These are phyloP conservation scores for Lingula anatina DNA, from an alignment of 2,888 invertebrate genomes.

Conservation along the genomic window DNA sequence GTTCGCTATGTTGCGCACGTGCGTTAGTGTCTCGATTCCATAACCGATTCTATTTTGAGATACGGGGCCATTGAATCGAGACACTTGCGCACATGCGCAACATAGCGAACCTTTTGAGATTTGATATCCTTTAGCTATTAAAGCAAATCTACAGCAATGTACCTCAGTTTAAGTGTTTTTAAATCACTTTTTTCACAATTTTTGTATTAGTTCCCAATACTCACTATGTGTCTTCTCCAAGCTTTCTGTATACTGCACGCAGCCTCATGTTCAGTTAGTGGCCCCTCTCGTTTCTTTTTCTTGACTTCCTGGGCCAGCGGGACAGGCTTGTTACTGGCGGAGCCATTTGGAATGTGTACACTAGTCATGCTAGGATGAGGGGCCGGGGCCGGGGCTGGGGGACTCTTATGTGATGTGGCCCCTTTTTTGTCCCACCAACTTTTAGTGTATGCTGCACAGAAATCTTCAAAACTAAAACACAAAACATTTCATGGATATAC, in stretches of 20 bases:
- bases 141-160: too few relatives aligned
- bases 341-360: background rate
- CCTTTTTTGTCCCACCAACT: slow-evolving; percentile 19
- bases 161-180: too few relatives aligned
- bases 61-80: too few relatives aligned
- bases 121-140: too few relatives aligned
- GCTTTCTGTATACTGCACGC: slow-evolving; percentile 42
- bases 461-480: slow-evolving; percentile 27
- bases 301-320: background rate
- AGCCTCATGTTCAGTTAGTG: slow-evolving; percentile 21
- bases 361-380: background rate
- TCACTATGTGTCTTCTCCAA: slow-evolving; percentile 49
- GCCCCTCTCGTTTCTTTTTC: background rate
- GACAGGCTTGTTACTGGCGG: background rate
- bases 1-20: too few relatives aligned
- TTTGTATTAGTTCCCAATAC: too few relatives aligned
- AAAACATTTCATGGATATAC: too few relatives aligned
- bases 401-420: background rate
- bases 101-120: too few relatives aligned
- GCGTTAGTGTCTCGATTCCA: too few relatives aligned
- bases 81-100: too few relatives aligned
- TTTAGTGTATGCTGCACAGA: slow-evolving; percentile 24
- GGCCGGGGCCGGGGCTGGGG: slow-evolving; percentile 1
- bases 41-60: too few relatives aligned
- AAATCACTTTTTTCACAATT: too few relatives aligned